Conservation (phyloP, 2,113 vertebrate species). For the Ictalurus punctatus region DNA sequence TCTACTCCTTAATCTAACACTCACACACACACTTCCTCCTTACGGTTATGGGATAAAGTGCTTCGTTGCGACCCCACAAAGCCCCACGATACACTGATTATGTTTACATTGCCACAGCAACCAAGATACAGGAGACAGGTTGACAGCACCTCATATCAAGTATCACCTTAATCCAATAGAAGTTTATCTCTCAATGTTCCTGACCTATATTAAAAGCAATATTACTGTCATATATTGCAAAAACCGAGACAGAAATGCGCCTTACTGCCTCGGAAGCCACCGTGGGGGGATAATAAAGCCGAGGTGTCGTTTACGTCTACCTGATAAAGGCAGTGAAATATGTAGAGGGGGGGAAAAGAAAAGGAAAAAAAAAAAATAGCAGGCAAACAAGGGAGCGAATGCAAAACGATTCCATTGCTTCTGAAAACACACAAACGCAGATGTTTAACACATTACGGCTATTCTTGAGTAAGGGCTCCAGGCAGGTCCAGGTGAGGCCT, state of each 20-base stretch:
- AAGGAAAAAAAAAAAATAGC: background rate
- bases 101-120: slow-evolving; percentile 47
- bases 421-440: background rate
- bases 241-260: slow-evolving; percentile 21
- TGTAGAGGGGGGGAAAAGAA: too few species aligned
- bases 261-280: slow-evolving; percentile 5
- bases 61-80: slow-evolving; percentile 45
- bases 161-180: slow-evolving; percentile 47
- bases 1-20: slow-evolving; percentile 1
- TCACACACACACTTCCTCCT: background rate
- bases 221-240: slow-evolving; percentile 49
- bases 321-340: slow-evolving; percentile 14
- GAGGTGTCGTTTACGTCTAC: slow-evolving; percentile 21
- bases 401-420: background rate
- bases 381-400: slow-evolving; percentile 10
- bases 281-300: background rate
- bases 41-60: slow-evolving; percentile 30
- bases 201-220: slow-evolving; percentile 46
- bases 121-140: slow-evolving; percentile 34
- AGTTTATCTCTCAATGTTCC: slow-evolving; percentile 39
- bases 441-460: background rate
- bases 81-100: slow-evolving; percentile 39
- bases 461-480: background rate
- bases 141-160: slow-evolving; percentile 45
- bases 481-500: background rate